phyloP scores from a whole-genome alignment of 2,888 invertebrate genomes.

The Andrena camellia region DNA sequence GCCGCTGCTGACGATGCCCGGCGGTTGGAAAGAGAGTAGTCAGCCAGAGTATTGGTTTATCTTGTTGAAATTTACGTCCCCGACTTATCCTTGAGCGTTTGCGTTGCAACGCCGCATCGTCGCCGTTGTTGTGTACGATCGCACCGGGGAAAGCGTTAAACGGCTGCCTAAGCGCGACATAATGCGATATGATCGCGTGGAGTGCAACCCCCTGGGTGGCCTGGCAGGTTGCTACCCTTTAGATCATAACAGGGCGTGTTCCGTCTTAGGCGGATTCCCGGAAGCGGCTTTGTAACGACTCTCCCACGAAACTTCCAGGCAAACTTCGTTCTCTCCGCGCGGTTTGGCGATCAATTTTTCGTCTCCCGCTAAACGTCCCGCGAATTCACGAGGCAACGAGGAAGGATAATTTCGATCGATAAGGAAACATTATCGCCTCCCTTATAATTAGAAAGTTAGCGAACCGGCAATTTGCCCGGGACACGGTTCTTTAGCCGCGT shows the following conservation, averaged over 20 bases:
- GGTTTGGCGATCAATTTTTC: conserved; percentile 52
- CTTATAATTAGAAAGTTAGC: conserved; percentile 9
- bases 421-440: not conserved
- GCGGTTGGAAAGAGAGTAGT: not conserved
- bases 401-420: conserved; percentile 29
- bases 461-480: conserved; percentile 1
- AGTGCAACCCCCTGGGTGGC: conserved; percentile 27
- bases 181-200: conserved; percentile 55
- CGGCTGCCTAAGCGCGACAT: conserved; percentile 38
- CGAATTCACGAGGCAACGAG: not conserved
- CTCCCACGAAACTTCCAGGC: conserved; percentile 20
- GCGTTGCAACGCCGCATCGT: not conserved
- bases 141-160: conserved; percentile 27
- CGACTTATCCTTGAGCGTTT: not conserved
- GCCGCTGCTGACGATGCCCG: not conserved
- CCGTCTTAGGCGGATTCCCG: conserved; percentile 46
- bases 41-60: conserved; percentile 10
- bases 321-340: conserved; percentile 35
- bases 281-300: conserved; percentile 66
- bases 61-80: not conserved
- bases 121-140: too few species aligned
- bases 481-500: not conserved
- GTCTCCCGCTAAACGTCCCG: not conserved
- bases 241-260: conserved; percentile 40
- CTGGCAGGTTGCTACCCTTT: conserved; percentile 27